Base-by-base conservation (phyloP, 1,140 invertebrate genomes). In the Halesus radiatus region DNA sequence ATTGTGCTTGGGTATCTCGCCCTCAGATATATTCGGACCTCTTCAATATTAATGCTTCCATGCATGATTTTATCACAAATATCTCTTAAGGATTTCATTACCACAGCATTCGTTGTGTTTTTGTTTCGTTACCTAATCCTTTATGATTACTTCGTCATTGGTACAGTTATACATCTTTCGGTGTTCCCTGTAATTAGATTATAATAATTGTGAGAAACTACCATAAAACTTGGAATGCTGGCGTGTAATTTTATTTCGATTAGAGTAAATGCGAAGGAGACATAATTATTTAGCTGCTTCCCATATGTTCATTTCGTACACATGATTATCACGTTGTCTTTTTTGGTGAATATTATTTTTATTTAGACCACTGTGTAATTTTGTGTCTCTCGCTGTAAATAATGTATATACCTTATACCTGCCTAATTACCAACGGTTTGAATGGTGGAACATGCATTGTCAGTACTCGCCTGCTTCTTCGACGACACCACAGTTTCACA, bases 231-330 rank as follows among this genome's bases (percentile, higher is more conserved):
- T 52, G 77, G 52, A 74, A 80, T 76, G 78, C 78, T 32, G 73
- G 56, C 82, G 74, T 81, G 73, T 83, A 83, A 83, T 83, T 81
- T 83, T 81, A 81, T 81, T 77, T 83, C 82, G 82, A 83, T 83
- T 83, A 83, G 79, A 79, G 77, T 26, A 60, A 76, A 56, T 56
- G 60, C 76, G 78, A 45, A 76, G 66, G 66, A 79, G 66, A 72
- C 74, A 79, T 76, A 82, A 82, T 76, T 80, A 54, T 75, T 73
- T 37, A 29, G 15, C 22, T 26, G 70, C 70, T 76, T 76, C 74
- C 74, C 54, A 76, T 76, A 76, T 62, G 74, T 53, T 76, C 54
- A 50, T 76, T 76, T 50, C 74, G 20, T 62, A 6, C 74, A 54
- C 72, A 20, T 60, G 74, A 60, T 76, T 76, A 76, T 76, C 54